Evolutionary conservation across 2,888 invertebrate genomes (phyloP), one percentile per base, ranked within the genome.

Genomic region (Helleia helle): DNA sequence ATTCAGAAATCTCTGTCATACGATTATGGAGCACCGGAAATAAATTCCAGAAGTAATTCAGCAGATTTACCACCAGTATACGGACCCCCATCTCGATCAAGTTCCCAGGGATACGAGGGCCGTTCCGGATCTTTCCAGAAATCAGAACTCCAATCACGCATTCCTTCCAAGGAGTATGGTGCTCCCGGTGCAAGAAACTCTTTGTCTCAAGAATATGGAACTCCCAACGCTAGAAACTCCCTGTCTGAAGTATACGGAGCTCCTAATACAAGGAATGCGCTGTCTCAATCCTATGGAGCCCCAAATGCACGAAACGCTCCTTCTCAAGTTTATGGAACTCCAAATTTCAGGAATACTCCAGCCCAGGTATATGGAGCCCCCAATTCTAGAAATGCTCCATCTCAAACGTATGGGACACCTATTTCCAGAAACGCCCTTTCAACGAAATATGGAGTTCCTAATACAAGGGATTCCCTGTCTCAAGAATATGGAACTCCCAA

Each of bases 241-340:
- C 36, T 49, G 3, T 49, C 44, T 31, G 54, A 52, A 49, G 50
- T 50, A 39, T 46, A 60, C 22, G 59, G 55, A 3, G 38, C 43
- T 4, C 59, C 57, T 4, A 48, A 31, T 15, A 24, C 39, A 2
- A 45, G 51, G 25, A 36, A 44, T 13, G 37, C 42, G 11, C 50
- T 58, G 8, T 61, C 64, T 5, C 53, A 57, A 46, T 54, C 59
- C 42, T 68, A 67, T 41, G 59, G 61, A 3, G 46, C 51, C 2
- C 61, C 63, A 7, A 52, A 36, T 43, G 51, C 71, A 39, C 41
- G 76, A 55, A 48, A 50, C 3, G 46, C 55, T 1, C 62, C 46
- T 3, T 46, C 44, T 26, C 43, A 44, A 41, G n/a, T n/a, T n/a
- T 47, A 47, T 15, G 40, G 40, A 22, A 11, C 43, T 14, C 40